These are phyloP conservation scores for Empidonax alnorum DNA, from an alignment of 2,113 vertebrate species.

Conservation along the genomic window DNA sequence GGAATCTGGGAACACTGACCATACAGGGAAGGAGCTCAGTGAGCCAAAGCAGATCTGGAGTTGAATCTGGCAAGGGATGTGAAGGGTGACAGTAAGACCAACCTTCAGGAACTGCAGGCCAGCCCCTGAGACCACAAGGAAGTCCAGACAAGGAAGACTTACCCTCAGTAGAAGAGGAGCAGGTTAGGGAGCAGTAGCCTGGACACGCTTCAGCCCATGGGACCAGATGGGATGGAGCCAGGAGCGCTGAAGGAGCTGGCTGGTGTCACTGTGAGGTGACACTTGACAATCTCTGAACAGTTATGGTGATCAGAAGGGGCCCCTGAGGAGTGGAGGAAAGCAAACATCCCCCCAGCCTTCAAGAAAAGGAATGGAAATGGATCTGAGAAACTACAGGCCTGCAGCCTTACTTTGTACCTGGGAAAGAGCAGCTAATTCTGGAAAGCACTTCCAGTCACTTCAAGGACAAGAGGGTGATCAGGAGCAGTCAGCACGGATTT, in stretches of 20 bases:
- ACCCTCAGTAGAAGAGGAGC: not conserved
- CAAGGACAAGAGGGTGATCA: not conserved
- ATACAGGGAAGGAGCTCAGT: not conserved
- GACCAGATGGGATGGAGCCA: not conserved
- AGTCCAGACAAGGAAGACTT: not conserved
- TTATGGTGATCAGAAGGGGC: not conserved
- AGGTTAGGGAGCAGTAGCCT: not conserved
- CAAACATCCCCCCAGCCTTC: not conserved
- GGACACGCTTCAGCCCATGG: not conserved
- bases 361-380: not conserved
- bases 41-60: not conserved
- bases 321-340: not conserved
- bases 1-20: not conserved
- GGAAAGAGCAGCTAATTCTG: not conserved
- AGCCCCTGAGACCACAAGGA: not conserved
- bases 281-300: not conserved
- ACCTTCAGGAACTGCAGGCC: not conserved
- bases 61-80: not conserved
- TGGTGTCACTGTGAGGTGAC: not conserved
- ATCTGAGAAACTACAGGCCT: not conserved
- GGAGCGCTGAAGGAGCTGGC: accelerated
- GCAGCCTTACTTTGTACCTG: not conserved
- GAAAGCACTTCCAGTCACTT: not conserved
- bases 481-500: not conserved
- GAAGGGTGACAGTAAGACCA: not conserved